Evolutionary conservation across 1,140 invertebrate genomes (phyloP).

Genomic region (Lepidurus packardi): DNA sequence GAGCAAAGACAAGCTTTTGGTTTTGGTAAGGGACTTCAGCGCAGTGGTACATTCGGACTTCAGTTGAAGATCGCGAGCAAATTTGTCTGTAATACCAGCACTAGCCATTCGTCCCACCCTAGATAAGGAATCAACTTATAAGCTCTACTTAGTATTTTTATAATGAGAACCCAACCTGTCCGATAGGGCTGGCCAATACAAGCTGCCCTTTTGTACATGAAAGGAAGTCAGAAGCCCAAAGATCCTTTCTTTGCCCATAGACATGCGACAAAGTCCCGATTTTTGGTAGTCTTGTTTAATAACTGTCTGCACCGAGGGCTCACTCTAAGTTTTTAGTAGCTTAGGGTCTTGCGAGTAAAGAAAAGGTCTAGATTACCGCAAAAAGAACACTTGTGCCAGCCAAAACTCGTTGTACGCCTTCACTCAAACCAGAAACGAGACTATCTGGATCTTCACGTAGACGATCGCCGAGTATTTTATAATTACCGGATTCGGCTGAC

Average conservation of each 20-base stretch:
- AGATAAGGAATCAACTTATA: neutral
- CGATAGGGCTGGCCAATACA: constrained; percentile 3
- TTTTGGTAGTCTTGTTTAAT: neutral
- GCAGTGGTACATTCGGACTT: neutral
- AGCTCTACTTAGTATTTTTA: neutral
- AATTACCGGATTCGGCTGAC: neutral
- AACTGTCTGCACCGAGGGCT: neutral
- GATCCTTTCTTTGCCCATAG: neutral
- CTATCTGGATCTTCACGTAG: neutral
- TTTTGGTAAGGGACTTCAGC: neutral
- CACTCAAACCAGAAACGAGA: neutral
- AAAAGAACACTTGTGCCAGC: neutral
- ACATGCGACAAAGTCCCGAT: neutral
- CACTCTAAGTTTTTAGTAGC: neutral
- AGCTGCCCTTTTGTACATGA: neutral
- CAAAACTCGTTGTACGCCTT: neutral
- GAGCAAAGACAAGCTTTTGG: neutral
- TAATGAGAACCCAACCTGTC: neutral
- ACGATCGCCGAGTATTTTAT: neutral
- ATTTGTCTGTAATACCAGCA: neutral
- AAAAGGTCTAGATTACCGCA: neutral
- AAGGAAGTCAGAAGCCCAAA: neutral
- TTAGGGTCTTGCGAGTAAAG: neutral
- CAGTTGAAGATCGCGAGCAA: neutral
- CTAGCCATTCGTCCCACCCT: neutral